These are phyloP conservation scores for Platysteira castanea DNA, from an alignment of 2,113 vertebrate species.

Conservation along the genomic window DNA sequence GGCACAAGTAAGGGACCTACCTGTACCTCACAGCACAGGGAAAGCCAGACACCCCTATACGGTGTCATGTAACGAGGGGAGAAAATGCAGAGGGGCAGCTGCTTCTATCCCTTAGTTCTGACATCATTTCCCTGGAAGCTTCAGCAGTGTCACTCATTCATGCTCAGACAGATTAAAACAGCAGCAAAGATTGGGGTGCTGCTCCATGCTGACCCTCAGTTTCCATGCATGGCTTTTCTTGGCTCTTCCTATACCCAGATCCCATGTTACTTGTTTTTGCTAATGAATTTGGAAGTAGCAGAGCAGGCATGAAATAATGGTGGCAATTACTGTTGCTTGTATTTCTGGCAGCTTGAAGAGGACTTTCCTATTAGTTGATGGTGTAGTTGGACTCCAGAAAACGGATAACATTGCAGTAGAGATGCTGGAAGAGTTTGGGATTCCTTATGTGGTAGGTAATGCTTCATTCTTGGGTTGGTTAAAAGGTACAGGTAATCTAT, in stretches of 20 bases:
- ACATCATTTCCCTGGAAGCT: neutral
- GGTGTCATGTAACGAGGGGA: neutral
- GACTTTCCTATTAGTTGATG: conserved; percentile 91
- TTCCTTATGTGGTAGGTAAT: conserved; percentile 88
- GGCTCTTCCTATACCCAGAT: neutral
- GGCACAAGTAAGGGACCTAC: conserved; percentile 77
- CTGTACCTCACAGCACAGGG: neutral
- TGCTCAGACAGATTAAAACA: neutral
- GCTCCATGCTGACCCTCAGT: neutral
- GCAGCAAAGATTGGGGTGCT: neutral
- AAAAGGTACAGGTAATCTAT: neutral
- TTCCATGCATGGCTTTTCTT: neutral
- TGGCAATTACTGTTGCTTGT: neutral
- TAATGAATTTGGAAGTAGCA: neutral
- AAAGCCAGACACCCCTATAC: neutral
- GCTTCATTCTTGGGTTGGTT: neutral
- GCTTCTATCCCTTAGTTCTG: neutral
- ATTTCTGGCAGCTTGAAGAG: conserved; percentile 80
- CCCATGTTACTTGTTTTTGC: neutral
- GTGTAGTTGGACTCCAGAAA: conserved; percentile 81
- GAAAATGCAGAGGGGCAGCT: neutral
- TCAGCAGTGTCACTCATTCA: neutral
- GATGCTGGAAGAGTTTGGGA: conserved; percentile 91
- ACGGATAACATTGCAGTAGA: conserved; percentile 84
- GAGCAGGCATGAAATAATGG: neutral